phyloP scores from a whole-genome alignment of 2,888 invertebrate species.

The Caenorhabditis japonica region DNA sequence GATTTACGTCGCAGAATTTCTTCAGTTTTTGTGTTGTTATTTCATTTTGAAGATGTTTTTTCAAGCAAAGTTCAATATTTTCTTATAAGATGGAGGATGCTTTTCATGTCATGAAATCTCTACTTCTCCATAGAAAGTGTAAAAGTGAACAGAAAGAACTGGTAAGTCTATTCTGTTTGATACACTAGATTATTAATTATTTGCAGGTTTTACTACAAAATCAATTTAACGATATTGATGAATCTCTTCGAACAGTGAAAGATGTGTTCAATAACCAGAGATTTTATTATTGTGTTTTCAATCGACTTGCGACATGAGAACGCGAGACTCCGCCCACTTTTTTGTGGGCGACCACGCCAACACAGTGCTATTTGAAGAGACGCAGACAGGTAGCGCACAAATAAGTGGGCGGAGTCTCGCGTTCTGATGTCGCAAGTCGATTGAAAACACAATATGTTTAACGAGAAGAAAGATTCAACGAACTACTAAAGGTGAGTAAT shows the following conservation, averaged over 20 bases:
- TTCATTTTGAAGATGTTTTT: conserved; percentile 10
- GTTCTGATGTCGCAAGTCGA: no score
- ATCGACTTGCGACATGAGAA: no score
- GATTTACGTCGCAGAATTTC: no score
- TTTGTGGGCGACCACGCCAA: no score
- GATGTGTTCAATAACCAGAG: conserved; percentile 6
- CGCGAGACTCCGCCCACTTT: no score
- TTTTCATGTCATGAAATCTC: conserved; percentile 4
- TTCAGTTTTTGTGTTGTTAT: conserved; percentile 6
- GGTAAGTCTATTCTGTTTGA: conserved; percentile 15
- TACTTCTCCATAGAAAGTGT: conserved; percentile 9
- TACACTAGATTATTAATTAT: conserved; percentile 1
- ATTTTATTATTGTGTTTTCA: no score
- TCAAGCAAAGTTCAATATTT: conserved; percentile 11
- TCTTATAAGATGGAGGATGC: conserved; percentile 7
- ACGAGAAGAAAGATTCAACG: conserved; percentile 4
- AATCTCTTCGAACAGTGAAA: conserved; percentile 8
- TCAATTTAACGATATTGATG: conserved; percentile 5
- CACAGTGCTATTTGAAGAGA: no score
- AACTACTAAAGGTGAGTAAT: no score
- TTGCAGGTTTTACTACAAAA: conserved; percentile 1
- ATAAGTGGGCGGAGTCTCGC: no score
- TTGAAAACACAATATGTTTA: no score
- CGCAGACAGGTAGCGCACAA: no score
- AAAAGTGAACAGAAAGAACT: conserved; percentile 13